phyloP scores from a whole-genome alignment of 2,888 invertebrate species.

The Macrosiphum euphorbiae region DNA sequence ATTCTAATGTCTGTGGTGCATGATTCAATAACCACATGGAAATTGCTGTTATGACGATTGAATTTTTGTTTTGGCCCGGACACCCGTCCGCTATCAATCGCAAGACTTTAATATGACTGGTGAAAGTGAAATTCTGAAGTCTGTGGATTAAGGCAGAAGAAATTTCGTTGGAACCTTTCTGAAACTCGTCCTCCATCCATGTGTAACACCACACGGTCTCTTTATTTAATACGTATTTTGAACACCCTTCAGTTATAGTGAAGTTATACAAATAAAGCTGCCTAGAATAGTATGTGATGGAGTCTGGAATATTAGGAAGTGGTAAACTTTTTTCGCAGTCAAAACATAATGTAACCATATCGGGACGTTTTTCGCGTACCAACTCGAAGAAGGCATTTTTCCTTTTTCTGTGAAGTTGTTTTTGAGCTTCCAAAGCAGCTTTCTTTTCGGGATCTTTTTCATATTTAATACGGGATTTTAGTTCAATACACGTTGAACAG shows the following conservation, averaged over 20 bases:
- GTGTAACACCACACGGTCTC: slow-evolving; percentile 68
- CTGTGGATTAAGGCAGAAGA: slow-evolving; percentile 68
- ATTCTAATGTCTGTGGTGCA: background rate
- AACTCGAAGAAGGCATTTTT: no score
- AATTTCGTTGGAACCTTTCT: slow-evolving; percentile 69
- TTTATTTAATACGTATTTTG: slow-evolving; percentile 67
- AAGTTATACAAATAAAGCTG: slow-evolving; percentile 70
- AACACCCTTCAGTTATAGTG: slow-evolving; percentile 69
- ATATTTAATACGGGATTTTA: no score
- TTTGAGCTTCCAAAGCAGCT: background rate
- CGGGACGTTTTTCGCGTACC: no score
- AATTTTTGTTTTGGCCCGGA: slow-evolving; percentile 68
- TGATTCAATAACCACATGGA: background rate
- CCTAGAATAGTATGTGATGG: slow-evolving; percentile 69
- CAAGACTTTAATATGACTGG: slow-evolving; percentile 1
- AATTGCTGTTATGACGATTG: slow-evolving; percentile 67
- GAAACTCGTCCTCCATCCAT: slow-evolving; percentile 68
- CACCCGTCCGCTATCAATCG: slow-evolving; percentile 54
- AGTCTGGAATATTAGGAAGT: slow-evolving; percentile 69
- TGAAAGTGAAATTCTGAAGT: slow-evolving; percentile 48
- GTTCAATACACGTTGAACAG: background rate
- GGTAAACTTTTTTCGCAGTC: slow-evolving; percentile 69
- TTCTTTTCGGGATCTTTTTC: background rate
- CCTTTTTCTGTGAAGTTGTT: no score
- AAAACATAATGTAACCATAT: slow-evolving; percentile 51